phyloP scores from a whole-genome alignment of 2,888 invertebrate species.

The Notocelia uddmanniana region DNA sequence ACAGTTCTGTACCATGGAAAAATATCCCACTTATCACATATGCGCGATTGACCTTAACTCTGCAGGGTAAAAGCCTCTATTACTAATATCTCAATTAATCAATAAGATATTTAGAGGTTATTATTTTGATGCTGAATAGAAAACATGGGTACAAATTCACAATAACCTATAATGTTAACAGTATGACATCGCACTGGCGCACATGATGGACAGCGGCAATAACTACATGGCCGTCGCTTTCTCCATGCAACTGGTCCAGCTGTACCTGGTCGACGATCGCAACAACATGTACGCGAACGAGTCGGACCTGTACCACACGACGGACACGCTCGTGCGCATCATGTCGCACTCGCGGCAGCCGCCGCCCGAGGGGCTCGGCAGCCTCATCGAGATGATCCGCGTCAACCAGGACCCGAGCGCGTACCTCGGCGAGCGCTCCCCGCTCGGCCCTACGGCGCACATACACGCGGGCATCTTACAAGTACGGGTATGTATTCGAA shows the following conservation, averaged over 20 bases:
- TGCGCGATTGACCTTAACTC: too few relatives aligned
- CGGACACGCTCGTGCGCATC: slow-evolving; percentile 93
- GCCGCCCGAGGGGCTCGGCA: slow-evolving; percentile 93
- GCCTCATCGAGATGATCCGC: slow-evolving; percentile 92
- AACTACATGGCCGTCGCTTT: slow-evolving; percentile 93
- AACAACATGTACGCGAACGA: slow-evolving; percentile 91
- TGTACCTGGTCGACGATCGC: slow-evolving; percentile 94
- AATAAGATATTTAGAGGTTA: too few relatives aligned
- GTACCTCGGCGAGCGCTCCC: slow-evolving; percentile 91
- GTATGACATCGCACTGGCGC: slow-evolving; percentile 93
- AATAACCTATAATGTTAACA: slow-evolving; percentile 61
- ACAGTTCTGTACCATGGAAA: too few relatives aligned
- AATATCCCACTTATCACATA: too few relatives aligned
- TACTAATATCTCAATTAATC: too few relatives aligned
- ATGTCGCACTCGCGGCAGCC: slow-evolving; percentile 91
- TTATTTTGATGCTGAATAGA: too few relatives aligned
- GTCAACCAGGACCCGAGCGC: slow-evolving; percentile 89
- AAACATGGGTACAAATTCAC: not conserved
- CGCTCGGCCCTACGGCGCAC: slow-evolving; percentile 93
- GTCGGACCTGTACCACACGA: slow-evolving; percentile 94
- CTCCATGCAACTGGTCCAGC: slow-evolving; percentile 95
- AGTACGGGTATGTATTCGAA: slow-evolving; percentile 86
- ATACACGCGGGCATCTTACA: slow-evolving; percentile 97
- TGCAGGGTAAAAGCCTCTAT: too few relatives aligned
- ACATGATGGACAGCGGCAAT: slow-evolving; percentile 94